phyloP scores from a whole-genome alignment of 2,888 invertebrate species.

The Antheraea assamensis region DNA sequence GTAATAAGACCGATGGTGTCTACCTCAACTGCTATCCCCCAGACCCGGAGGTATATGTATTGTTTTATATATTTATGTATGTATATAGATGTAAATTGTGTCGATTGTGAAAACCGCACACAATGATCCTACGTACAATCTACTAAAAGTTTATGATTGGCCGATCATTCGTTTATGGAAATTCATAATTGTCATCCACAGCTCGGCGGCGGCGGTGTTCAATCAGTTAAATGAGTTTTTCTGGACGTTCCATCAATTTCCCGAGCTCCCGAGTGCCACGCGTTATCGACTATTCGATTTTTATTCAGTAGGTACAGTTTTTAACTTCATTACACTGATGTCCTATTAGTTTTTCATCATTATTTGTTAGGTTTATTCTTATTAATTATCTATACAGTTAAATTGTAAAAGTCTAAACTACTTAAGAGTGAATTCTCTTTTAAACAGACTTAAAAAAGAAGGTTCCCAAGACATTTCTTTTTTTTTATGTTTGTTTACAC shows the following conservation, averaged over 20 bases:
- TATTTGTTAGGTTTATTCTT: not conserved
- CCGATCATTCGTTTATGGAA: conserved; percentile 11
- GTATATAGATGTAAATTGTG: no score
- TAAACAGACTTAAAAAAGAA: no score
- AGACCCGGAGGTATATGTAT: no score
- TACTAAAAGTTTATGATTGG: not conserved
- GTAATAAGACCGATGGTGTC: no score
- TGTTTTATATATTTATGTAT: no score
- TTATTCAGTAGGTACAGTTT: not conserved
- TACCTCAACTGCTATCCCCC: no score
- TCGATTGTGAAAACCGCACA: not conserved
- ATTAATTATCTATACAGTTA: not conserved
- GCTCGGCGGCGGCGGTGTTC: conserved; percentile 8
- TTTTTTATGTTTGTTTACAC: no score
- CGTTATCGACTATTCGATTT: not conserved
- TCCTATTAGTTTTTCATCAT: not conserved
- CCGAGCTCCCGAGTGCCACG: not conserved
- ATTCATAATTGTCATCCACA: conserved; percentile 16
- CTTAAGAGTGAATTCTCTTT: no score
- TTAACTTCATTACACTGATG: not conserved
- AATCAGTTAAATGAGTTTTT: conserved; percentile 19
- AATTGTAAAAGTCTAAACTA: no score
- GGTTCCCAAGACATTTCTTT: no score
- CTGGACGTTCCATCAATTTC: conserved; percentile 2
- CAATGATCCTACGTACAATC: not conserved